Evolutionary conservation across 2,797 vertebrate species (phyloP).

Genomic region (Enteromius unitaeniatus): DNA sequence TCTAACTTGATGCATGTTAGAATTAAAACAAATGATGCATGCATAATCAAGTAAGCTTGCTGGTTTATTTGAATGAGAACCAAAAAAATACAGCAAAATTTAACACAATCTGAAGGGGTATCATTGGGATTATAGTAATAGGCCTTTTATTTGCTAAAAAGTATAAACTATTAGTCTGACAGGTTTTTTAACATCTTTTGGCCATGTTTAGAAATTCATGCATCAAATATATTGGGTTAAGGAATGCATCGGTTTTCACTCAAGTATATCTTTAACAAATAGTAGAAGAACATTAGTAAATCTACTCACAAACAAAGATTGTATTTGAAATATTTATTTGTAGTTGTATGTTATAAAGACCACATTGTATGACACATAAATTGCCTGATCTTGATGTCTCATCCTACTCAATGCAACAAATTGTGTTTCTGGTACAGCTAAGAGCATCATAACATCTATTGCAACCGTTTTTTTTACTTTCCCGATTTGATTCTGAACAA

Average conservation of each 20-base stretch:
- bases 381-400: slow-evolving; percentile 32
- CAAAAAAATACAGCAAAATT: background rate
- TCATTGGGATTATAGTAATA: background rate
- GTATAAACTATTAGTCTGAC: background rate
- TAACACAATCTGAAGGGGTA: background rate
- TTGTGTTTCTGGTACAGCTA: background rate
- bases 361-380: slow-evolving; percentile 13
- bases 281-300: background rate
- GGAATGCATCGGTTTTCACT: background rate
- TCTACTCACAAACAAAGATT: background rate
- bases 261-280: background rate
- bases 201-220: background rate
- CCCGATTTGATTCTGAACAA: background rate
- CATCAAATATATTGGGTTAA: background rate
- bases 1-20: background rate
- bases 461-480: background rate
- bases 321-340: slow-evolving; percentile 41
- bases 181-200: background rate
- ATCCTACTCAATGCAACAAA: background rate
- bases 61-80: background rate
- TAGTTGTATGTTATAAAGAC: slow-evolving; percentile 42
- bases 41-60: background rate
- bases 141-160: background rate
- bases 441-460: background rate
- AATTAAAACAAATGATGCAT: background rate